Evolutionary conservation across 2,113 vertebrate genomes (phyloP).

Genomic region (Laticauda laticaudata): DNA sequence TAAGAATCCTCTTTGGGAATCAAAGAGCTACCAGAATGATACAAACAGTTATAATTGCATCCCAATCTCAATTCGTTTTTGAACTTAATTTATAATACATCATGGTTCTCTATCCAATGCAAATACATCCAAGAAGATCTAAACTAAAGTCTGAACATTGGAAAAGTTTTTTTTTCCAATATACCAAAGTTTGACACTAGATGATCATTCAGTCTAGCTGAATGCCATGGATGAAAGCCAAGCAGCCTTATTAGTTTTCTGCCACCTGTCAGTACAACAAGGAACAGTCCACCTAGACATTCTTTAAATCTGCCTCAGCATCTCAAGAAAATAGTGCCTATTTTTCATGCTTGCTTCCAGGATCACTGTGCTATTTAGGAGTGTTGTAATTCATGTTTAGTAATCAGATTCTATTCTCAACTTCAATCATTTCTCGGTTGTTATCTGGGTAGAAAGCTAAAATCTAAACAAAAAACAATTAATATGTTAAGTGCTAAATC

Average conservation of each 20-base stretch:
- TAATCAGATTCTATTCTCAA: slow-evolving; percentile 56
- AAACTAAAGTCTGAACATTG: background rate
- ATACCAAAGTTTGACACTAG: background rate
- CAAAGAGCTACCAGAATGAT: background rate
- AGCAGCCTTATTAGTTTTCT: background rate
- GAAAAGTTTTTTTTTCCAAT: background rate
- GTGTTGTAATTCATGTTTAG: slow-evolving; percentile 55
- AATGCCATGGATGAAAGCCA: background rate
- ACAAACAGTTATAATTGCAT: background rate
- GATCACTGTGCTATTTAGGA: slow-evolving; percentile 41
- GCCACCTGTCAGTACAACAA: background rate
- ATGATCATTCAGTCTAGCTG: background rate
- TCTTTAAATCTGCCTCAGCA: background rate
- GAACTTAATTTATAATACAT: background rate
- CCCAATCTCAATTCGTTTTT: background rate
- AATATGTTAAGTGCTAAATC: slow-evolving; percentile 55
- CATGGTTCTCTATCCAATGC: background rate
- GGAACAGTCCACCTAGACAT: background rate
- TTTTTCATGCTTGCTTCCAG: slow-evolving; percentile 49
- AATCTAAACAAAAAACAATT: slow-evolving; percentile 49
- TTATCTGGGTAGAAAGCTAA: slow-evolving; percentile 57
- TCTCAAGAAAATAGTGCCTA: slow-evolving; percentile 26
- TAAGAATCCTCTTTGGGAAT: background rate
- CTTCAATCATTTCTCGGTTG: slow-evolving; percentile 60
- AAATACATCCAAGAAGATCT: background rate